Conservation (phyloP, 2,888 invertebrate species). For the Diarsia dahlii region DNA sequence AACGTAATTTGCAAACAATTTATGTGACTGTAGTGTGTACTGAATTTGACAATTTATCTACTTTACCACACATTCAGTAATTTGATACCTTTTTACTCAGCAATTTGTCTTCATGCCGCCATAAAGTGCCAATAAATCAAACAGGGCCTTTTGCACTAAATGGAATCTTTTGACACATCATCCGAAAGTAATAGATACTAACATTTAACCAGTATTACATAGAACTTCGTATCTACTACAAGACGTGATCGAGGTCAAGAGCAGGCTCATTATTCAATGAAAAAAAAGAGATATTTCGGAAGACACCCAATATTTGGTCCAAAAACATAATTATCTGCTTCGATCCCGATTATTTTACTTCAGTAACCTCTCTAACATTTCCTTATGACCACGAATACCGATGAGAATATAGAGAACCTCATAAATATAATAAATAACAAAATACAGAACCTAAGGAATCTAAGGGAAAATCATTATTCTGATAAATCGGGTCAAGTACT, state of each 20-base stretch:
- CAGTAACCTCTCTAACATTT: conserved; percentile 17
- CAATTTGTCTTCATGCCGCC: not conserved
- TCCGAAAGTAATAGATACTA: conserved; percentile 4
- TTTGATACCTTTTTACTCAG: conserved; percentile 5
- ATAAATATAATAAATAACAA: conserved; percentile 47
- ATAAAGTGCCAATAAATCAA: conserved; percentile 3
- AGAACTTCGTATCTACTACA: conserved; percentile 5
- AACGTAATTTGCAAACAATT: too few relatives aligned
- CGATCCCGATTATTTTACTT: conserved; percentile 9
- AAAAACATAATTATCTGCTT: conserved; percentile 31
- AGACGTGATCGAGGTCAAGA: not conserved
- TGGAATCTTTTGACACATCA: conserved; percentile 5
- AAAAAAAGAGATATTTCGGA: not conserved
- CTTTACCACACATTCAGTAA: too few relatives aligned
- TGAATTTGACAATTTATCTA: too few relatives aligned
- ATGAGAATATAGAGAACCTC: conserved; percentile 21
- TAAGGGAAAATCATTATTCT: conserved; percentile 35
- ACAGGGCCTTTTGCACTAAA: not conserved
- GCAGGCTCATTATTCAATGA: too few relatives aligned
- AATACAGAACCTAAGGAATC: not conserved
- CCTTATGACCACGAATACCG: conserved; percentile 21
- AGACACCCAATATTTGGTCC: conserved; percentile 18
- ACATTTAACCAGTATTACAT: not conserved
- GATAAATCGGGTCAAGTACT: conserved; percentile 61
- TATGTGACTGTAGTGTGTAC: too few relatives aligned